Base-by-base conservation (phyloP, 2,888 invertebrate species). In the Drosophila longiperda region DNA sequence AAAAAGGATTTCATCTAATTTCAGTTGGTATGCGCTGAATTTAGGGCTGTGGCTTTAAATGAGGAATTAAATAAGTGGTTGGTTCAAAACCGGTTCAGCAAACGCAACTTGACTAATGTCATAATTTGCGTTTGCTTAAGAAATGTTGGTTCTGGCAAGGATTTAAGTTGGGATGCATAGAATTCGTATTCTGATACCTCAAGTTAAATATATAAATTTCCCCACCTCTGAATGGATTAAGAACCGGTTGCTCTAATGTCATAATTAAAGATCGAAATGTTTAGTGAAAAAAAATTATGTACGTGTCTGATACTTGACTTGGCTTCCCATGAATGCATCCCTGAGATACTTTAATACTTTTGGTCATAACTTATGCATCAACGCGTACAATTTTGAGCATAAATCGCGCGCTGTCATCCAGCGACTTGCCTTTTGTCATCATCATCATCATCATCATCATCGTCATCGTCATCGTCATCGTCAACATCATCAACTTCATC, bases 371-470 rank as follows among this genome's bases (percentile, higher is more conserved):
- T 89, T 86, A 86, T 86, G 85, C 89, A 80, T 89, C 85, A 85
- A 86, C 88, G 85, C 89, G 88, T 89, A 89, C 87, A 82, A 78
- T 82, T 87, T 82, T 73, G 65, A 66, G 90, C 90, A 87, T 88
- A 87, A 89, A 89, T 88, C 86, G 88, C 89, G 65, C 79, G 55
- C 81, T 83, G 88, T 84, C 85, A 79, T 67, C 84, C 80, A 15
- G 55, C 60, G 63, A 71, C 77, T 65, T 64, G 72, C 65, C 71
- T 76, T 68, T 76, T 72, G 73, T 78, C 72, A 67, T 80, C 74
- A 55, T 63, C 62, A 49, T 54, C 50, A 42, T 67, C 50, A 11
- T 49, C 55, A 29, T 36, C 55, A 29, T 36, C 29, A n/a, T 38
- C 55, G 11, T 38, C 63, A 40, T 58, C 50, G 20, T 54, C 54